phyloP scores from a whole-genome alignment of 2,888 invertebrate genomes.

The Pelosia muscerda region DNA sequence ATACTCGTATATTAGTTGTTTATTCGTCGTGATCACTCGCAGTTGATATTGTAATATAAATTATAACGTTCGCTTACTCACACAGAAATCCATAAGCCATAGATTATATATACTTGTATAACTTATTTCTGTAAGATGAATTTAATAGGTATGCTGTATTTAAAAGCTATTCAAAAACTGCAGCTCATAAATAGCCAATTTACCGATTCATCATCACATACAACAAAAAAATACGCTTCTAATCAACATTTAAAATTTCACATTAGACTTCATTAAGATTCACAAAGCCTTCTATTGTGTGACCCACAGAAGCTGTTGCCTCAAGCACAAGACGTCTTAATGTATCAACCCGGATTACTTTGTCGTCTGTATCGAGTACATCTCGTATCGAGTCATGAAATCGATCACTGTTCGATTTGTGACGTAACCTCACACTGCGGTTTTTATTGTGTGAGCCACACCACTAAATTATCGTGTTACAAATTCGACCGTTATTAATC shows the following conservation, averaged over 20 bases:
- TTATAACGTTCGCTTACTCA: background rate
- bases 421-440: constrained; percentile 65
- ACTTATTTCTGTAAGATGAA: background rate
- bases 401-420: constrained; percentile 67
- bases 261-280: constrained; percentile 62
- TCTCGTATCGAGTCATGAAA: constrained; percentile 65
- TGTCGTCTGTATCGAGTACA: constrained; percentile 58
- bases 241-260: constrained; percentile 54
- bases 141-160: background rate
- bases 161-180: background rate
- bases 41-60: background rate
- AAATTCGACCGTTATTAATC: constrained; percentile 58
- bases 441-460: constrained; percentile 63
- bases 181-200: constrained; percentile 17
- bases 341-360: constrained; percentile 58
- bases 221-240: constrained; percentile 51
- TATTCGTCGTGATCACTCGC: background rate
- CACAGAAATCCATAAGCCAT: background rate
- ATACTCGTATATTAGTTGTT: background rate
- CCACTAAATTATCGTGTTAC: constrained; percentile 68
- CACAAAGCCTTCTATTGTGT: constrained; percentile 64
- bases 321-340: constrained; percentile 61
- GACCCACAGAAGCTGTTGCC: constrained; percentile 58
- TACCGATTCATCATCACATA: constrained; percentile 28
- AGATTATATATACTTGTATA: background rate